These are phyloP conservation scores for Sebastiscus tertius DNA, from an alignment of 2,797 vertebrate species.

Conservation along the genomic window DNA sequence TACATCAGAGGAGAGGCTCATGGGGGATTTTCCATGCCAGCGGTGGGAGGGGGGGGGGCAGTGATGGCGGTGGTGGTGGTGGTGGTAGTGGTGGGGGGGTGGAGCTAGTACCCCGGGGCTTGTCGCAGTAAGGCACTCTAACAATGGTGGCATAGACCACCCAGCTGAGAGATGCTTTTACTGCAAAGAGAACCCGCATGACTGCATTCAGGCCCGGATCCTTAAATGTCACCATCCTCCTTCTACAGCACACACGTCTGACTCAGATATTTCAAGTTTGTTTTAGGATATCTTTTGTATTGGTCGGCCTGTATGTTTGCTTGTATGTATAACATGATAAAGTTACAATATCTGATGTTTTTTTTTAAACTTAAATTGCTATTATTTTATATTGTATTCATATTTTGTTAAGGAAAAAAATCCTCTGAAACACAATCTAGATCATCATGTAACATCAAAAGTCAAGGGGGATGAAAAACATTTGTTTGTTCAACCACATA, in stretches of 20 bases:
- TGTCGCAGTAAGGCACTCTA: constrained; percentile 63
- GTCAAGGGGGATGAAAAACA: too few relatives aligned
- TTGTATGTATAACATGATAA: neutral
- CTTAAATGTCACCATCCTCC: constrained; percentile 60
- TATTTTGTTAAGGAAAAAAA: neutral
- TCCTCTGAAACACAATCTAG: neutral
- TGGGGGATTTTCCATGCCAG: constrained; percentile 71
- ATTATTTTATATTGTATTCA: neutral
- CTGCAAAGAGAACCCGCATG: constrained; percentile 58
- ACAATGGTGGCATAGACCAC: constrained; percentile 65
- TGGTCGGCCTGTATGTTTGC: neutral
- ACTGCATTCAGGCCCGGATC: constrained; percentile 42
- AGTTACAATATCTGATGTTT: neutral
- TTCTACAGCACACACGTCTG: neutral
- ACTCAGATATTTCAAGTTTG: constrained; percentile 6
- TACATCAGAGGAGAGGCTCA: constrained; percentile 78
- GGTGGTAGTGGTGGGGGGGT: neutral
- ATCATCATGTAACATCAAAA: neutral
- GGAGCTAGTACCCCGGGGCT: constrained; percentile 51
- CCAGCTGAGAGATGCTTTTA: constrained; percentile 68
- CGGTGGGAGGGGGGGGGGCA: constrained; percentile 11
- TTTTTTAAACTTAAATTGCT: neutral
- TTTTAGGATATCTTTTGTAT: neutral
- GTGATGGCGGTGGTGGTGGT: neutral
- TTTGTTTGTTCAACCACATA: too few relatives aligned